Evolutionary conservation across 2,113 vertebrate genomes (phyloP).

Genomic region (Blennius ocellaris): DNA sequence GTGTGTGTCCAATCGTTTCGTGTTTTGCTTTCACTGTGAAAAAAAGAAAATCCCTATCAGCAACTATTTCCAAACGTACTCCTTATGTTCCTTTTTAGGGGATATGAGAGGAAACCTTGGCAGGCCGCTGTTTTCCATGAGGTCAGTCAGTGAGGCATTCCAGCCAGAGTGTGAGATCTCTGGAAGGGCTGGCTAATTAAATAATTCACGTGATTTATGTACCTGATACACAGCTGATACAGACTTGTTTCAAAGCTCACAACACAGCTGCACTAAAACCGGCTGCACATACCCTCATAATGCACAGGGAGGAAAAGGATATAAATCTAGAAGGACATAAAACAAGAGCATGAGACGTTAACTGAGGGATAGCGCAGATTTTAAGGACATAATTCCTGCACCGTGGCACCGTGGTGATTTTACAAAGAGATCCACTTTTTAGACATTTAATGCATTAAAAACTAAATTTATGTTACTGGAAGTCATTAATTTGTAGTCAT

Average conservation of each 20-base stretch:
- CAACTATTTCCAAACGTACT: conserved; percentile 65
- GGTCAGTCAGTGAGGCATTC: conserved; percentile 77
- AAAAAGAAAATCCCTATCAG: conserved; percentile 51
- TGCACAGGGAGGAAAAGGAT: background rate
- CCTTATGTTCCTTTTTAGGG: conserved; percentile 81
- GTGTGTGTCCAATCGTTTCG: conserved; percentile 28
- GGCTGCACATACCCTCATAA: conserved; percentile 33
- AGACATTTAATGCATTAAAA: conserved; percentile 25
- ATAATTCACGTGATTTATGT: conserved; percentile 78
- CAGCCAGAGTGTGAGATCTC: conserved; percentile 72
- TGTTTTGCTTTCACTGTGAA: conserved; percentile 56
- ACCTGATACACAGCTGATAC: conserved; percentile 68
- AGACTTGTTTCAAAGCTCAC: conserved; percentile 46
- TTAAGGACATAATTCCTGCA: background rate
- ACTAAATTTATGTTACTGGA: conserved; percentile 31
- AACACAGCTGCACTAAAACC: conserved; percentile 53
- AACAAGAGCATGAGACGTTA: conserved; percentile 13
- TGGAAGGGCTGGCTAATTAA: conserved; percentile 68
- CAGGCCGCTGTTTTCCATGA: conserved; percentile 80
- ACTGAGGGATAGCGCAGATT: conserved; percentile 12
- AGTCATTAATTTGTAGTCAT: conserved; percentile 62
- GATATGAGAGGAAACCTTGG: conserved; percentile 78
- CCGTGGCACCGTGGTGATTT: conserved; percentile 9
- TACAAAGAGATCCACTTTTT: background rate
- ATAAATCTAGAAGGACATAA: conserved; percentile 3